These are phyloP conservation scores for Triplophysa dalaica DNA, from an alignment of 2,113 vertebrate species.

Conservation along the genomic window DNA sequence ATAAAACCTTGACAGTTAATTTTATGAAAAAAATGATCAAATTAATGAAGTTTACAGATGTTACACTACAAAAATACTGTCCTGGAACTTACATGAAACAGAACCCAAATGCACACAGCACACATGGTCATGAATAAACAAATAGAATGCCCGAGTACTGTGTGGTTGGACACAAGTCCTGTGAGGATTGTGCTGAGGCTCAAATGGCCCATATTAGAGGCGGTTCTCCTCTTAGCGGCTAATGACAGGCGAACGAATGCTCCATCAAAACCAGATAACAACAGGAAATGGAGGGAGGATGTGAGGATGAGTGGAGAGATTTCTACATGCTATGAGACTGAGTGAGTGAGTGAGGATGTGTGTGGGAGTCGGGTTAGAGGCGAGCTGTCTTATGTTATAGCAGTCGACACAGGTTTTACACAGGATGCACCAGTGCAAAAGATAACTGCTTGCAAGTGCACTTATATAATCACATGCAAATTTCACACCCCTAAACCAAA, in stretches of 20 bases:
- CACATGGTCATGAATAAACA: not conserved
- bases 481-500: slow-evolving; percentile 27
- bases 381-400: slow-evolving; percentile 31
- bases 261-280: slow-evolving; percentile 57
- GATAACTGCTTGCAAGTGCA: slow-evolving; percentile 9
- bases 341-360: slow-evolving; percentile 44
- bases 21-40: no score
- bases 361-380: slow-evolving; percentile 46
- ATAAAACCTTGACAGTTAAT: no score
- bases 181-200: not conserved
- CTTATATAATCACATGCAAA: slow-evolving; percentile 7
- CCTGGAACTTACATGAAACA: no score
- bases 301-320: slow-evolving; percentile 39
- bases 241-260: slow-evolving; percentile 53
- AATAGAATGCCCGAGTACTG: not conserved
- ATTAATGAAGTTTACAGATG: no score
- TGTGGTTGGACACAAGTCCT: no score
- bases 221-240: slow-evolving; percentile 36
- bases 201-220: slow-evolving; percentile 47
- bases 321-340: slow-evolving; percentile 42
- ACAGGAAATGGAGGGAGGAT: slow-evolving; percentile 55
- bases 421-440: slow-evolving; percentile 47
- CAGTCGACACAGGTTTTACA: slow-evolving; percentile 41
- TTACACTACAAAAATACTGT: no score
- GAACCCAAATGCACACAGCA: not conserved